These are phyloP conservation scores for Labia minor DNA, from an alignment of 2,888 invertebrate species.

Conservation along the genomic window DNA sequence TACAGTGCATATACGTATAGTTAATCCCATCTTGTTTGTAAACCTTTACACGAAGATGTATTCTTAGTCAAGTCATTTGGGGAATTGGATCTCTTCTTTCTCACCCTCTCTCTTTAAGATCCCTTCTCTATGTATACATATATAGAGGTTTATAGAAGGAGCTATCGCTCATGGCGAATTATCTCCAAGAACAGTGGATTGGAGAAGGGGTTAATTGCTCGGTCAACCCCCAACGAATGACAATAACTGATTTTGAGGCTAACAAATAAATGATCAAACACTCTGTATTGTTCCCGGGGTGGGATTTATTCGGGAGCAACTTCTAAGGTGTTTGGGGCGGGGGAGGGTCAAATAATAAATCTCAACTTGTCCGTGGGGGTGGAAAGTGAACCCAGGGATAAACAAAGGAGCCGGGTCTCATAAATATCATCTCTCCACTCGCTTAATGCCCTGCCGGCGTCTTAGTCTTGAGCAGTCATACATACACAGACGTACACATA, in stretches of 20 bases:
- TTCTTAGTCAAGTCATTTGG: constrained; percentile 5
- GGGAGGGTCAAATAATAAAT: constrained; percentile 3
- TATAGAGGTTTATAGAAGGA: too few species aligned
- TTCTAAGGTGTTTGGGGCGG: background rate
- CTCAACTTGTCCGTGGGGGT: background rate
- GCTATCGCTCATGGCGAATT: constrained; percentile 4
- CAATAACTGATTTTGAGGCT: constrained; percentile 13
- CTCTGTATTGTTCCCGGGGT: constrained; percentile 2
- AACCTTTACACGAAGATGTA: constrained; percentile 13
- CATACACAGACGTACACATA: background rate
- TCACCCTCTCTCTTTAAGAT: background rate
- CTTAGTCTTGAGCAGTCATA: constrained; percentile 7
- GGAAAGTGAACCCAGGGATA: constrained; percentile 13
- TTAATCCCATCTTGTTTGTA: constrained; percentile 7
- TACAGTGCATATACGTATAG: constrained; percentile 6
- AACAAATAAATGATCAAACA: constrained; percentile 13
- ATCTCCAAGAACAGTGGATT: background rate
- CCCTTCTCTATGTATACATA: background rate
- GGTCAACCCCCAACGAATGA: constrained; percentile 5
- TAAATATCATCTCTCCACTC: constrained; percentile 1
- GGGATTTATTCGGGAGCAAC: constrained; percentile 3
- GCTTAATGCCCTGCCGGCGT: background rate
- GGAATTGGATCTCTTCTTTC: background rate
- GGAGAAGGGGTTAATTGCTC: background rate
- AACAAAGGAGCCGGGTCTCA: background rate